phyloP scores from a whole-genome alignment of 2,113 vertebrate species.

The Camelus dromedarius region DNA sequence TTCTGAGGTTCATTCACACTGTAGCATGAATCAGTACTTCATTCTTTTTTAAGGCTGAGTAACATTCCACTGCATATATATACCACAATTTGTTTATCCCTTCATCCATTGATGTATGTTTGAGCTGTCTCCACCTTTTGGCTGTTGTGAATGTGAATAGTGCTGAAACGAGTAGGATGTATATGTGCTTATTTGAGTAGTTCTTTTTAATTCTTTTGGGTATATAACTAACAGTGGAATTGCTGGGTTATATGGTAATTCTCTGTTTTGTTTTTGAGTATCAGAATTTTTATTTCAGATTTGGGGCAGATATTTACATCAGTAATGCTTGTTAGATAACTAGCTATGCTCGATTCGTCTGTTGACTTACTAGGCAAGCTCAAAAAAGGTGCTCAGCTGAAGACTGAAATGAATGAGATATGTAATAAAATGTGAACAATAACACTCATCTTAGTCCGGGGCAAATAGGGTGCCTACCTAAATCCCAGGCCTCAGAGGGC shows the following conservation, averaged over 20 bases:
- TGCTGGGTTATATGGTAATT: background rate
- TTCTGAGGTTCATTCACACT: background rate
- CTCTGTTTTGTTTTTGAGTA: background rate
- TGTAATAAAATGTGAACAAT: background rate
- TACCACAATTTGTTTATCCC: background rate
- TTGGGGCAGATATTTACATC: constrained; percentile 33
- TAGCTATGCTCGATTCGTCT: background rate
- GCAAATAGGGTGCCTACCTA: background rate
- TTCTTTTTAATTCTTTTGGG: background rate
- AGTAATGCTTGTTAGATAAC: background rate
- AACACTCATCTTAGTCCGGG: background rate
- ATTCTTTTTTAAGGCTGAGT: background rate
- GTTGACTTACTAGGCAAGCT: background rate
- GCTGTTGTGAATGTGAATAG: background rate
- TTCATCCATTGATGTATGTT: background rate
- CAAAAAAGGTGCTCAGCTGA: background rate
- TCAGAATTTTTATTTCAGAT: background rate
- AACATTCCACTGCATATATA: background rate
- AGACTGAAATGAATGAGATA: background rate
- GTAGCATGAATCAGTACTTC: background rate
- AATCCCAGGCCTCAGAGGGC: background rate
- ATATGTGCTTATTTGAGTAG: background rate
- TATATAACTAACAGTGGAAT: background rate
- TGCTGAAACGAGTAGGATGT: background rate
- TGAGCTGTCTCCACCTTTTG: background rate